phyloP scores from a whole-genome alignment of 2,113 vertebrate species.

The Chloropsis hardwickii region DNA sequence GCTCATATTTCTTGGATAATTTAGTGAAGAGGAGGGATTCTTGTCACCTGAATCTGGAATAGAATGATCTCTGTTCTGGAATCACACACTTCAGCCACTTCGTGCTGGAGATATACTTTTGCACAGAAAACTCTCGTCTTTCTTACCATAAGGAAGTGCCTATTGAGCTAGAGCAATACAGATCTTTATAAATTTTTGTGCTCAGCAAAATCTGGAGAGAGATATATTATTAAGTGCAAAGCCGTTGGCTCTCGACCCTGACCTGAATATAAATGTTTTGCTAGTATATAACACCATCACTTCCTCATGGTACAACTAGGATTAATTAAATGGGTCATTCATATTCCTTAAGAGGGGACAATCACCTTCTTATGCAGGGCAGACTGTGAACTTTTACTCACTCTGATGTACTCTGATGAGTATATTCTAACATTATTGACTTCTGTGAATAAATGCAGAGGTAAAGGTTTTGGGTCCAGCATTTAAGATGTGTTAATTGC shows the following conservation, averaged over 20 bases:
- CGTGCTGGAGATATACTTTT: not conserved
- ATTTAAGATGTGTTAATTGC: not conserved
- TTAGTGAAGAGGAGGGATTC: not conserved
- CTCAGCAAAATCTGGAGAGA: not conserved
- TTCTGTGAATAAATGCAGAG: slow-evolving; percentile 12
- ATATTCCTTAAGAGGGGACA: not conserved
- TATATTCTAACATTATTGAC: not conserved
- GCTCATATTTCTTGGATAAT: not conserved
- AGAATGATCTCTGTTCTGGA: not conserved
- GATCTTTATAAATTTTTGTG: not conserved
- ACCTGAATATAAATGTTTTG: slow-evolving; percentile 1
- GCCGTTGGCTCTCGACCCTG: not conserved
- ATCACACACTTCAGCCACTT: not conserved
- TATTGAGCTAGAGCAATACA: not conserved
- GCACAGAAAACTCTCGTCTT: not conserved
- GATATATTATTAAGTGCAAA: not conserved
- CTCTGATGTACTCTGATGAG: not conserved
- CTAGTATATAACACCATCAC: not conserved
- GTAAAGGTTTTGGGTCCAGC: not conserved
- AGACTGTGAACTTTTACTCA: not conserved
- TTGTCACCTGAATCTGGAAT: not conserved
- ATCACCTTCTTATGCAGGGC: not conserved
- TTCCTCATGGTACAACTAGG: not conserved
- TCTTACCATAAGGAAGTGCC: not conserved
- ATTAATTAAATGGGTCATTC: slow-evolving; percentile 9